phyloP scores from a whole-genome alignment of 2,797 vertebrate genomes.

The Forpus xanthops region DNA sequence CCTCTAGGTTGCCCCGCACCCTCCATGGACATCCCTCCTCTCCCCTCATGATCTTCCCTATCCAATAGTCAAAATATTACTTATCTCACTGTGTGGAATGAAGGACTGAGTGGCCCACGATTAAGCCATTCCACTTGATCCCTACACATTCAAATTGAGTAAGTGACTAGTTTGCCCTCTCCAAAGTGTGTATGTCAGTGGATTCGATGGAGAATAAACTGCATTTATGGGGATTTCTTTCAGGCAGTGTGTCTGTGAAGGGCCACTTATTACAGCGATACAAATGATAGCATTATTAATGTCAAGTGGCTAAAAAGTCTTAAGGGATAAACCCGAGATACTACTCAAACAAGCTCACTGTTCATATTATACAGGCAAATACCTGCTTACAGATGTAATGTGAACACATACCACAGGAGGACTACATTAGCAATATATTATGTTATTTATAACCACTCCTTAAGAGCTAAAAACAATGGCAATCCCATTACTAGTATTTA shows the following conservation, averaged over 20 bases:
- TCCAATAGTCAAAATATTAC: not conserved
- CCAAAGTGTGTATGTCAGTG: not conserved
- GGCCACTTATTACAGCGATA: not conserved
- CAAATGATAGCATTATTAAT: not conserved
- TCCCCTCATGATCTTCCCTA: not conserved
- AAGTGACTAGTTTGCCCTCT: not conserved
- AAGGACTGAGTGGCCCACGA: not conserved
- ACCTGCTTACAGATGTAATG: not conserved
- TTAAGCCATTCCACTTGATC: not conserved
- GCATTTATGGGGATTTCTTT: not conserved
- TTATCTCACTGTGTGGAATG: not conserved
- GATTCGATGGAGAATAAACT: not conserved
- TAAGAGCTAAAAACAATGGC: conserved; percentile 22
- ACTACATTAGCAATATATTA: not conserved
- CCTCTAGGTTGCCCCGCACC: not conserved
- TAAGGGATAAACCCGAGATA: not conserved
- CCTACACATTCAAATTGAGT: not conserved
- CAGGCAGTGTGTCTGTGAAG: not conserved
- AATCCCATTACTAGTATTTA: not conserved
- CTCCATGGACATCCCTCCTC: not conserved
- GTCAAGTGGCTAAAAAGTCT: not conserved
- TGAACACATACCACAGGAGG: not conserved
- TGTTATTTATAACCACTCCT: not conserved
- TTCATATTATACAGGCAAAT: not conserved
- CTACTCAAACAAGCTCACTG: not conserved